These are phyloP conservation scores for Dicaeum eximium DNA, from an alignment of 2,113 vertebrate species.

Conservation along the genomic window DNA sequence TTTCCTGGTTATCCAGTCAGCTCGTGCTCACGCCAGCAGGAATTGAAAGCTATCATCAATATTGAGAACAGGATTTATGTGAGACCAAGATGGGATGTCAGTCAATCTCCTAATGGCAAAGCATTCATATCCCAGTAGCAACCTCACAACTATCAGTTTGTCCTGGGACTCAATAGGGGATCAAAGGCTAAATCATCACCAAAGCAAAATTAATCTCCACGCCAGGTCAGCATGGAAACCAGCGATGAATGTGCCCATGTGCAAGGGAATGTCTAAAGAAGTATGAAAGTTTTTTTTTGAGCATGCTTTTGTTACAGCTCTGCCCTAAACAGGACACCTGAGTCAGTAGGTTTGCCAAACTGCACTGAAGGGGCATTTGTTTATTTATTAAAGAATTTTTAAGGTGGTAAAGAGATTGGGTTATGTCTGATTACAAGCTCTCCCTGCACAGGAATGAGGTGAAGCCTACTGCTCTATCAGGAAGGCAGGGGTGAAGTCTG, in stretches of 20 bases:
- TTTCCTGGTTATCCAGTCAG: slow-evolving; percentile 52
- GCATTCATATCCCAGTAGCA: not conserved
- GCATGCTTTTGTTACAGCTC: not conserved
- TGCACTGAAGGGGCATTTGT: not conserved
- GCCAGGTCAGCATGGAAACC: not conserved
- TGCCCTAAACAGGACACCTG: not conserved
- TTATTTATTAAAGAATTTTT: not conserved
- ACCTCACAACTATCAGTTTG: slow-evolving; percentile 9
- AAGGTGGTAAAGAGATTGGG: not conserved
- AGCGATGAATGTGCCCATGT: not conserved
- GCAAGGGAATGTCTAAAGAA: not conserved
- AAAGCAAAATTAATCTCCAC: slow-evolving; percentile 35
- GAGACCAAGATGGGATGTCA: slow-evolving; percentile 15
- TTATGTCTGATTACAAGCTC: not conserved
- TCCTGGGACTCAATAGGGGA: slow-evolving; percentile 8
- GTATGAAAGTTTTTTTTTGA: not conserved
- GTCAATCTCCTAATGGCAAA: slow-evolving; percentile 11
- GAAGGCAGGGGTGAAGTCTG: not conserved
- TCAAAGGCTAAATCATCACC: slow-evolving; percentile 41
- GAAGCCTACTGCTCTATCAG: not conserved
- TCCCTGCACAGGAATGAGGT: not conserved
- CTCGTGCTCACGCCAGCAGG: slow-evolving; percentile 22
- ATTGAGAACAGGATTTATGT: slow-evolving; percentile 27
- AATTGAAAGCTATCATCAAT: slow-evolving; percentile 37
- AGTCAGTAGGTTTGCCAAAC: not conserved